Evolutionary conservation across 2,888 invertebrate species (phyloP), one percentile per base, ranked within the genome.

Genomic region (Hymenopus coronatus): DNA sequence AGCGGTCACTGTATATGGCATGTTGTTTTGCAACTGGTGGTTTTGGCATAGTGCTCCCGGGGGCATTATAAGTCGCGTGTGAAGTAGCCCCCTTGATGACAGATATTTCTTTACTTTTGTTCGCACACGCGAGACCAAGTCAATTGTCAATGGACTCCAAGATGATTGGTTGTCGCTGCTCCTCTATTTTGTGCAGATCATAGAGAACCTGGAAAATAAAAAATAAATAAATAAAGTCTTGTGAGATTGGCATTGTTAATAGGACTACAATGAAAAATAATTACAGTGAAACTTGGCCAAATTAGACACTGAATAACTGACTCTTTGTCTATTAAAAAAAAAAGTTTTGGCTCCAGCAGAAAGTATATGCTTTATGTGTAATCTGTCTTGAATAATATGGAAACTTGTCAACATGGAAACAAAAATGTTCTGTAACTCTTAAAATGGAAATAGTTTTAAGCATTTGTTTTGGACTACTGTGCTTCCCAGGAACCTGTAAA

Each of bases 171-270:
- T 92, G 54, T 20, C 54, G 92, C 89, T 92, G 92, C 83, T 93
- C 92, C 91, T 94, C 94, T 84, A 94, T 92, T 91, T 92, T 94
- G 90, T 94, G 93, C 90, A 96, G 93, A 90, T 95, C 96, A 92
- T 95, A 93, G 88, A 95, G 93, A 88, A 94, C 94, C 94, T 94
- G 91, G 84, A 90, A 90, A 46, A 88, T n/a, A 81, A 4, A 90
- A 91, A 89, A 40, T 20, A 20, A 84, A 84, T 46, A 9, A 33
- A 85, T 6, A 70, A 84, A 84, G 40, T 82, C 82, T n/a, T 4
- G 20, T n/a, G 20, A 40, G 25, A 40, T 83, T 30, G 27, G 15
- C 30, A n/a, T 40, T 40, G 40, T 12, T 40, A 40, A 40, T 40
- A 40, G 0, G 40, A 2, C 12, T 40, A 40, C 33, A 33, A 33